Conservation (phyloP, 2,888 invertebrate species). For the Pachymerium ferrugineum region DNA sequence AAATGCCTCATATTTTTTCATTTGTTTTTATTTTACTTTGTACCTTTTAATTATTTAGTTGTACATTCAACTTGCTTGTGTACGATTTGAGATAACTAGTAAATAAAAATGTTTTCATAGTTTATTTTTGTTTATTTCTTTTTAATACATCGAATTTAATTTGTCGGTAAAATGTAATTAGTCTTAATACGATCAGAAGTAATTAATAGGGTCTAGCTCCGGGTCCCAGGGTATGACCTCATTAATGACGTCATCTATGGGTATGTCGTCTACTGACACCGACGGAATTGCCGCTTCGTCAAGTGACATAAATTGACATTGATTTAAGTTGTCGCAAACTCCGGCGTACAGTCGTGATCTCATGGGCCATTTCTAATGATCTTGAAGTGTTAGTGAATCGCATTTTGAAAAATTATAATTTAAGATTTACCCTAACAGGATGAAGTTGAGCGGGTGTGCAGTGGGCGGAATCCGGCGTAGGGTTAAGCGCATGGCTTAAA, state of each 20-base stretch:
- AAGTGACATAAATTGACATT: not conserved
- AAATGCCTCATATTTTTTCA: no score
- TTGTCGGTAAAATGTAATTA: not conserved
- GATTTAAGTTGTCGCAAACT: slow-evolving; percentile 16
- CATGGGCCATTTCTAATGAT: slow-evolving; percentile 36
- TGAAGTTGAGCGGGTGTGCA: not conserved
- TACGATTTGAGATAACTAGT: not conserved
- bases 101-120: not conserved
- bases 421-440: slow-evolving; percentile 1
- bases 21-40: no score
- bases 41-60: no score
- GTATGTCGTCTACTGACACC: not conserved
- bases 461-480: not conserved
- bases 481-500: slow-evolving; percentile 49
- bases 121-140: not conserved
- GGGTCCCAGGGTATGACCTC: not conserved
- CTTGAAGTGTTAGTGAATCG: not conserved
- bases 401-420: not conserved
- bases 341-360: slow-evolving; percentile 35
- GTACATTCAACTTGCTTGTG: not conserved
- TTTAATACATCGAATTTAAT: not conserved
- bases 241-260: not conserved
- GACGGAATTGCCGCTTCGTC: not conserved
- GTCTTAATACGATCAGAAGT: not conserved
- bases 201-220: not conserved